Evolutionary conservation across 2,888 invertebrate species (phyloP).

Genomic region (Sminthurides aquaticus): DNA sequence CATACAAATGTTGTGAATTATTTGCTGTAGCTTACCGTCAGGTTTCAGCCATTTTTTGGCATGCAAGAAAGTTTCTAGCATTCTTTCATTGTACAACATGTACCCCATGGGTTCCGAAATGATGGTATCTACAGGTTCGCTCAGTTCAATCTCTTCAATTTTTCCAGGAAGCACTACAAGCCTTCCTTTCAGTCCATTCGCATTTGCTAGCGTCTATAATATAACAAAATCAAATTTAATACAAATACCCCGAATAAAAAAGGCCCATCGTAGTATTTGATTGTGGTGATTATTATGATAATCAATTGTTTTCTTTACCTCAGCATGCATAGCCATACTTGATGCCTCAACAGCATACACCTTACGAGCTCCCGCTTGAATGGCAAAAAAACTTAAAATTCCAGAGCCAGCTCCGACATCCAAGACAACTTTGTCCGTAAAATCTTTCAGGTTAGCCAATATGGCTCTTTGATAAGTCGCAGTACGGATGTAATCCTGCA

Average conservation of each 20-base stretch:
- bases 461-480: conserved; percentile 98
- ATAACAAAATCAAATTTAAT: not conserved
- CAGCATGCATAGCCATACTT: conserved; percentile 95
- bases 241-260: not conserved
- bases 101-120: conserved; percentile 99
- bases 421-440: conserved; percentile 71
- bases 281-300: too few relatives aligned
- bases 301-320: too few relatives aligned
- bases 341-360: conserved; percentile 99
- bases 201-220: conserved; percentile 68
- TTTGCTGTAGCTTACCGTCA: conserved; percentile 50
- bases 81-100: conserved; percentile 97
- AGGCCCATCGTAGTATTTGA: too few relatives aligned
- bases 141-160: conserved; percentile 94
- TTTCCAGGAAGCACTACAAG: conserved; percentile 93
- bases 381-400: conserved; percentile 95
- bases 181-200: conserved; percentile 79
- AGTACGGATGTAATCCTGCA: conserved; percentile 98
- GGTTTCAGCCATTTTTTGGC: conserved; percentile 96
- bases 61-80: conserved; percentile 94
- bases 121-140: conserved; percentile 92
- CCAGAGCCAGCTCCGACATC: conserved; percentile 99
- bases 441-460: conserved; percentile 83
- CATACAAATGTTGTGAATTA: too few relatives aligned
- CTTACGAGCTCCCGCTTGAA: conserved; percentile 90